phyloP scores from a whole-genome alignment of 2,797 vertebrate genomes.

The Gymnopithys bicolor region DNA sequence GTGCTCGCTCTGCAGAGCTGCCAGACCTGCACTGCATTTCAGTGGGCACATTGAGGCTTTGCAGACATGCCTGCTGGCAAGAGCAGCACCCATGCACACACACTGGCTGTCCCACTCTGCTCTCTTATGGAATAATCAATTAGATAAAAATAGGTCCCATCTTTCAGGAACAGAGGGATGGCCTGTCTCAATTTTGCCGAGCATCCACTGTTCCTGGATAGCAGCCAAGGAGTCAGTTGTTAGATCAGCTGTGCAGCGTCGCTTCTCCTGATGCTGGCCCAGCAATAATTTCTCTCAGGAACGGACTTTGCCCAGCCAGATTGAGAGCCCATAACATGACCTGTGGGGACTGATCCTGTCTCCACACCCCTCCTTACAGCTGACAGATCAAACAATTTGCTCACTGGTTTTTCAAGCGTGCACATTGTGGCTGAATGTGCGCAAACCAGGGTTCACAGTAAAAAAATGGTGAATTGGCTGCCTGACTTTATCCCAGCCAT shows the following conservation, averaged over 20 bases:
- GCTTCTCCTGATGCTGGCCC: background rate
- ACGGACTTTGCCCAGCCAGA: background rate
- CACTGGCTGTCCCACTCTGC: rapidly evolving
- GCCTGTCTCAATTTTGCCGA: background rate
- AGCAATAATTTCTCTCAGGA: background rate
- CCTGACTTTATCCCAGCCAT: background rate
- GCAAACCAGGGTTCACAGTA: background rate
- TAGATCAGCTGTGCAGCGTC: background rate
- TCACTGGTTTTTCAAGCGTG: background rate
- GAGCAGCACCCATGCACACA: background rate
- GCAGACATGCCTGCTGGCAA: background rate
- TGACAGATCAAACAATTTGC: background rate
- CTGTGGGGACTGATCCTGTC: background rate
- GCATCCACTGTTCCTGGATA: background rate
- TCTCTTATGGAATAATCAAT: constrained; percentile 52
- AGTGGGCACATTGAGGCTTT: background rate
- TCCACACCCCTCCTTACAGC: background rate
- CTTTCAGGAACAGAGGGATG: constrained; percentile 2
- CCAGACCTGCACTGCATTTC: background rate
- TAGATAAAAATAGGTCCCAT: constrained; percentile 53
- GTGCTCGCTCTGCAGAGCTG: rapidly evolving
- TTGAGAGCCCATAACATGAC: rapidly evolving
- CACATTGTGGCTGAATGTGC: background rate
- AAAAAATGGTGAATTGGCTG: background rate
- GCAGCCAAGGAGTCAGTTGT: background rate